These are phyloP conservation scores for Apaloderma vittatum DNA, from an alignment of 2,113 vertebrate species.

Conservation along the genomic window DNA sequence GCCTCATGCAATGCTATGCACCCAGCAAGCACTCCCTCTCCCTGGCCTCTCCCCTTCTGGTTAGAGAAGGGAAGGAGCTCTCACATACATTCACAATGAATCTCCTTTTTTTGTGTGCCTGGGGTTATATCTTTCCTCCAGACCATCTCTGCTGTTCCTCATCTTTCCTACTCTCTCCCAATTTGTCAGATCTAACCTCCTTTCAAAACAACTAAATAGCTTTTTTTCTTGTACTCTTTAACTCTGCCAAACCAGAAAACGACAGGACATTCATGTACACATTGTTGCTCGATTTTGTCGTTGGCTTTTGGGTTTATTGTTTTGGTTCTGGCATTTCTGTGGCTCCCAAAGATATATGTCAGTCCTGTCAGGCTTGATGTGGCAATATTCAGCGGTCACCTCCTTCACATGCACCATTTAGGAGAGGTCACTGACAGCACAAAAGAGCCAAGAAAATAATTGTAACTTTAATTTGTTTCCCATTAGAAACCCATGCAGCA, in stretches of 20 bases:
- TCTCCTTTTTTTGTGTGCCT: accelerated
- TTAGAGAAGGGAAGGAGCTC: not conserved
- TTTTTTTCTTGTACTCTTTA: not conserved
- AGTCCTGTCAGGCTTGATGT: not conserved
- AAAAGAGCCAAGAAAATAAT: not conserved
- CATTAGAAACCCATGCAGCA: slow-evolving; percentile 6
- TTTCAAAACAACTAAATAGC: not conserved
- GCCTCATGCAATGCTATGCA: accelerated
- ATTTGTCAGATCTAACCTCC: not conserved
- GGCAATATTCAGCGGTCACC: not conserved
- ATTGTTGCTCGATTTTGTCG: not conserved
- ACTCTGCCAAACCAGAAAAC: not conserved
- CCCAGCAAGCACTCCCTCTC: not conserved
- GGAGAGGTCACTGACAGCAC: not conserved
- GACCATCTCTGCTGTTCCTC: not conserved
- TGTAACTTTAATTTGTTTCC: slow-evolving; percentile 22
- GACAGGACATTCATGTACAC: not conserved
- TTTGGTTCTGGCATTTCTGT: not conserved
- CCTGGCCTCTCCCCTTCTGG: not conserved
- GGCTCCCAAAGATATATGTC: not conserved
- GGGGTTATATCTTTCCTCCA: not conserved
- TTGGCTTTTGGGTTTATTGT: not conserved
- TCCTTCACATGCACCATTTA: not conserved
- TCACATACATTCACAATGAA: accelerated
- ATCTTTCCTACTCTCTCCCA: not conserved